Conservation (phyloP, 2,888 invertebrate genomes). For the Eupithecia subfuscata region DNA sequence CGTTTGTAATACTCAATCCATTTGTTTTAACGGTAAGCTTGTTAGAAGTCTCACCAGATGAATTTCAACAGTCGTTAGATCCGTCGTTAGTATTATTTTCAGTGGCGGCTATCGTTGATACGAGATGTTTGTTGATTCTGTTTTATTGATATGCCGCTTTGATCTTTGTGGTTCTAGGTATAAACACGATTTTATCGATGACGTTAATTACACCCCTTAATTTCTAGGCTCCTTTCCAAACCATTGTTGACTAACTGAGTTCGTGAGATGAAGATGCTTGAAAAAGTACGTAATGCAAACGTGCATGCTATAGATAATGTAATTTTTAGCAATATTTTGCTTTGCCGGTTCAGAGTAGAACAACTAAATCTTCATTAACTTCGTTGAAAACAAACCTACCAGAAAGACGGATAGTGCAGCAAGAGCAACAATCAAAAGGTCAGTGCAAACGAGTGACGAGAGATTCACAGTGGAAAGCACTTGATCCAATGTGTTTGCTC, state of each 20-base stretch:
- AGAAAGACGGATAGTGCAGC: slow-evolving; percentile 37
- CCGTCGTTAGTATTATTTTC: slow-evolving; percentile 52
- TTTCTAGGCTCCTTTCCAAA: not conserved
- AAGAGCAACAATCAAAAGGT: not conserved
- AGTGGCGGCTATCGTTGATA: slow-evolving; percentile 14
- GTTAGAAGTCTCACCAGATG: slow-evolving; percentile 53
- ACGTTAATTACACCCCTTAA: not conserved
- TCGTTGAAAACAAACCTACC: slow-evolving; percentile 34
- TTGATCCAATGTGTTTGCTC: not conserved
- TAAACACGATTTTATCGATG: not conserved
- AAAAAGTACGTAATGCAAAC: not conserved
- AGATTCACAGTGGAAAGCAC: not conserved
- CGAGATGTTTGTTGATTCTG: slow-evolving; percentile 9
- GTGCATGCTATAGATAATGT: not conserved
- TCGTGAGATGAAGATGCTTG: not conserved
- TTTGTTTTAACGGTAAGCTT: slow-evolving; percentile 50
- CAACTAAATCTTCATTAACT: slow-evolving; percentile 39
- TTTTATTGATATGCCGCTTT: slow-evolving; percentile 8
- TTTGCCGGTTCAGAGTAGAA: not conserved
- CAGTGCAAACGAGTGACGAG: not conserved
- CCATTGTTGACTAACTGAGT: not conserved
- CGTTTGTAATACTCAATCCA: slow-evolving; percentile 58
- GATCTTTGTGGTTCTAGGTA: not conserved
- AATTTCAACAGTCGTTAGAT: slow-evolving; percentile 63
- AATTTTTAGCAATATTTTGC: not conserved